Evolutionary conservation across 2,797 vertebrate species (phyloP).

Genomic region (Zalophus californianus): DNA sequence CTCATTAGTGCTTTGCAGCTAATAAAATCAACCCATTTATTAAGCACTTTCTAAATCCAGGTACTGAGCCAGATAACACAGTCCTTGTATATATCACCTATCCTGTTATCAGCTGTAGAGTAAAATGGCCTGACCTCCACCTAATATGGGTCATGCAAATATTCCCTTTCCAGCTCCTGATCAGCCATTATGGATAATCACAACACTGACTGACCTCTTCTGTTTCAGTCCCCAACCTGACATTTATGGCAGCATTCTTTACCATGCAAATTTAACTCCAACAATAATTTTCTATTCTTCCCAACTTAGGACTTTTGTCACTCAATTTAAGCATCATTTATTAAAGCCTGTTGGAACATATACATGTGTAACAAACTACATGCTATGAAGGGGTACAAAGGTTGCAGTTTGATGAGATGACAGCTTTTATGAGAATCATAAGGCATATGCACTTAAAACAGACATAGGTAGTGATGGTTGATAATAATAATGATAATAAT

Average conservation of each 20-base stretch:
- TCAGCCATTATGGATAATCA: background rate
- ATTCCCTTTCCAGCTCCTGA: background rate
- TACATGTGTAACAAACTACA: background rate
- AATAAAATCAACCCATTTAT: background rate
- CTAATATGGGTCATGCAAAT: background rate
- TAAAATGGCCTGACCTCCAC: background rate
- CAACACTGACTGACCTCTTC: background rate
- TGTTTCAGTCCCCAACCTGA: background rate
- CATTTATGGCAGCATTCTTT: background rate
- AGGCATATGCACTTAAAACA: background rate
- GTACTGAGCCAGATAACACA: background rate
- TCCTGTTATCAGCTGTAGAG: background rate
- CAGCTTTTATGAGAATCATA: background rate
- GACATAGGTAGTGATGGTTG: background rate
- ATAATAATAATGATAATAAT: background rate
- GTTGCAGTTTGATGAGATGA: background rate
- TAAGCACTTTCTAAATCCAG: background rate
- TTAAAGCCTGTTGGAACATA: background rate
- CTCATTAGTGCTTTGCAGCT: background rate
- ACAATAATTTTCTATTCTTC: slow-evolving; percentile 24
- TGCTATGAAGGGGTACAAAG: background rate
- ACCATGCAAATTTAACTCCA: slow-evolving; percentile 10
- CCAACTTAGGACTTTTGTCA: background rate
- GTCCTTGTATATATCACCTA: background rate
- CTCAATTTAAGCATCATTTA: slow-evolving; percentile 27